phyloP scores from a whole-genome alignment of 2,888 invertebrate genomes.

The Exephanes ischioxanthus region DNA sequence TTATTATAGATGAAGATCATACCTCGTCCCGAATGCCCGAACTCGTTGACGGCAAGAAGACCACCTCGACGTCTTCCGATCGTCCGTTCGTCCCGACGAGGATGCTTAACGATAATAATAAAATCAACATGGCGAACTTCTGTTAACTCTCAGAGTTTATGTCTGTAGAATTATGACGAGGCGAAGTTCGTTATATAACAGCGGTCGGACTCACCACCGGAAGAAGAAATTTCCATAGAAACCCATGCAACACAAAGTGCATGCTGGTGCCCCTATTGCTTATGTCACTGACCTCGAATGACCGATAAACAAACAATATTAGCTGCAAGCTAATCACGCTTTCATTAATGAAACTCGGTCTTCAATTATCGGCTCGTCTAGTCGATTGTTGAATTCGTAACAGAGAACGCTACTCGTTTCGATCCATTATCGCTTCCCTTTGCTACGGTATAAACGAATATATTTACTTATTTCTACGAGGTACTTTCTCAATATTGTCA shows the following conservation, averaged over 20 bases:
- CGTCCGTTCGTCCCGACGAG: conserved; percentile 3
- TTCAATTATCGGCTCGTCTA: not conserved
- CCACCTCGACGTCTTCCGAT: conserved; percentile 60
- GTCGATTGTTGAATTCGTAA: not conserved
- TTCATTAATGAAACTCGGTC: not conserved
- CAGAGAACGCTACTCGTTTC: not conserved
- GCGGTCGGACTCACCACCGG: conserved; percentile 9
- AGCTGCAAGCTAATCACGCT: not conserved
- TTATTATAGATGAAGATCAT: not conserved
- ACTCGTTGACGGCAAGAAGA: conserved; percentile 57
- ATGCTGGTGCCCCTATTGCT: conserved; percentile 66
- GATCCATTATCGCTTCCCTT: not conserved
- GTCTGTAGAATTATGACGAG: conserved; percentile 17
- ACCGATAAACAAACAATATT: conserved; percentile 25
- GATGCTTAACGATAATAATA: conserved; percentile 30
- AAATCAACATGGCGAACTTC: conserved; percentile 48
- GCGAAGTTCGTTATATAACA: conserved; percentile 51
- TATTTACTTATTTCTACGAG: too few species aligned
- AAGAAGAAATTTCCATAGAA: conserved; percentile 63
- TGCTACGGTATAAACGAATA: too few species aligned
- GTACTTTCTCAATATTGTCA: too few species aligned
- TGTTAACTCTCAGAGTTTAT: conserved; percentile 22
- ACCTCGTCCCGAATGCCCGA: conserved; percentile 57
- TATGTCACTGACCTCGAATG: conserved; percentile 46
- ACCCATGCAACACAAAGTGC: conserved; percentile 57